Conservation (phyloP, 2,888 invertebrate species). For the Clepsis dumicolana region DNA sequence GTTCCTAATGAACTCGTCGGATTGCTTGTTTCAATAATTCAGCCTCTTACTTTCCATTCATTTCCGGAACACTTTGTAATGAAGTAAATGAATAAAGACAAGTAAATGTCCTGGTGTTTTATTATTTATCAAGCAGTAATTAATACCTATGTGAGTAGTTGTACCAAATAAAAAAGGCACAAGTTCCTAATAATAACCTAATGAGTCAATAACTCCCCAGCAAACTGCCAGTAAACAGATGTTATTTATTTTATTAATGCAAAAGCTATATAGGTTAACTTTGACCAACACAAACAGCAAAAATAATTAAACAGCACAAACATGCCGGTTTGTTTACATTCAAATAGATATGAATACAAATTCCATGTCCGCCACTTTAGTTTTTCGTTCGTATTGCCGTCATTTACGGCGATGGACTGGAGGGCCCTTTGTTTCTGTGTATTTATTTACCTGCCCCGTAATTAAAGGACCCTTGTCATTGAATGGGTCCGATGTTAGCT, state of each 20-base stretch:
- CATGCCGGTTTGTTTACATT: conserved; percentile 20
- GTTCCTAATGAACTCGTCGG: conserved; percentile 29
- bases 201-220: too few species aligned
- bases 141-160: too few species aligned
- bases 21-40: conserved; percentile 17
- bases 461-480: conserved; percentile 43
- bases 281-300: background rate
- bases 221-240: too few species aligned
- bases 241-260: background rate
- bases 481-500: conserved; percentile 20
- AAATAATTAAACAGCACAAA: conserved; percentile 1
- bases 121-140: background rate
- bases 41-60: conserved; percentile 3
- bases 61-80: conserved; percentile 4
- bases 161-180: too few species aligned
- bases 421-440: conserved; percentile 28
- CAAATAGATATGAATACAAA: conserved; percentile 28
- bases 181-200: too few species aligned
- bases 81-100: conserved; percentile 2
- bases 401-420: conserved; percentile 31
- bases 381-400: conserved; percentile 30
- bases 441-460: conserved; percentile 37
- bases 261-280: background rate
- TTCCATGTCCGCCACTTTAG: conserved; percentile 19
- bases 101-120: background rate